These are phyloP conservation scores for Drosophila maculinotata DNA, from an alignment of 2,888 invertebrate genomes.

Conservation along the genomic window DNA sequence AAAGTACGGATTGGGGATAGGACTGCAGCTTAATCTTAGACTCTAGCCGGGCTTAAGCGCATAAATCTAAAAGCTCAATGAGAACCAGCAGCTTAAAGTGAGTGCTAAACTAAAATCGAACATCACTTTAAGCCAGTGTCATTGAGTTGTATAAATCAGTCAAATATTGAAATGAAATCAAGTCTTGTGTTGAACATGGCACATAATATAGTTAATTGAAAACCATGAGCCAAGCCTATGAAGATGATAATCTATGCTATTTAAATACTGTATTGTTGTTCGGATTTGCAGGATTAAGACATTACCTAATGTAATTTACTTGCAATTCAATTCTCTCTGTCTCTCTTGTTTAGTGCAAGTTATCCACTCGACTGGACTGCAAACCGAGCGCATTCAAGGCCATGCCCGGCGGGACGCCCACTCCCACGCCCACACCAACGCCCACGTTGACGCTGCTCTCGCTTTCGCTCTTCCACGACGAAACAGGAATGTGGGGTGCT, in stretches of 20 bases:
- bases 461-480: constrained; percentile 94
- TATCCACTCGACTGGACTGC: constrained; percentile 65
- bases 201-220: constrained; percentile 65
- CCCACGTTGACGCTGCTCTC: constrained; percentile 77
- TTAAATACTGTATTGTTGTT: constrained; percentile 60
- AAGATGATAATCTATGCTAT: constrained; percentile 58
- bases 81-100: constrained; percentile 9
- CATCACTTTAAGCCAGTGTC: constrained; percentile 29
- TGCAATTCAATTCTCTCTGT: constrained; percentile 25
- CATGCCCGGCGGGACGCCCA: constrained; percentile 56
- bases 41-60: constrained; percentile 37
- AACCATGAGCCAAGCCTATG: constrained; percentile 74
- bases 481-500: constrained; percentile 94
- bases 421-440: constrained; percentile 46
- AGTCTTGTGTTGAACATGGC: constrained; percentile 75
- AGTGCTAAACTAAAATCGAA: constrained; percentile 2
- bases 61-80: constrained; percentile 51
- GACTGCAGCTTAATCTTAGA: constrained; percentile 37
- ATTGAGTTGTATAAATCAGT: constrained; percentile 61
- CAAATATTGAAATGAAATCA: constrained; percentile 72
- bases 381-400: constrained; percentile 62
- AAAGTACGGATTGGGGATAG: constrained; percentile 17
- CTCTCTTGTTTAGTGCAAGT: constrained; percentile 57
- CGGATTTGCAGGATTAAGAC: constrained; percentile 31
- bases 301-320: constrained; percentile 43